A percentile compares a stretch with the other conserved stretches of the same genome.
phyloP scores from a whole-genome alignment of 2,113 vertebrate genomes.

The Hipposideros armiger region DNA sequence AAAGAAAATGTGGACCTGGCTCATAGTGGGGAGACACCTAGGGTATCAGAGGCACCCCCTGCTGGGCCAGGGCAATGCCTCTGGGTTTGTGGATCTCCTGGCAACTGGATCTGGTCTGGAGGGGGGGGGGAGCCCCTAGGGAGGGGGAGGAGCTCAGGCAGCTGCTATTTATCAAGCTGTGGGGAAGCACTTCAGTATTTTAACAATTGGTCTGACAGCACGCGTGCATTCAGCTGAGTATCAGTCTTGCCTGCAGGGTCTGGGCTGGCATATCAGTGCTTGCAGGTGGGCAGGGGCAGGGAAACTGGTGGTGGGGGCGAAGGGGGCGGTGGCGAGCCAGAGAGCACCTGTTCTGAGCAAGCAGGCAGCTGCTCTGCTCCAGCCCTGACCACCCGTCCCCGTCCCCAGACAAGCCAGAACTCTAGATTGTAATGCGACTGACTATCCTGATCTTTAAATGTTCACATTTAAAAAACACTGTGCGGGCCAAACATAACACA shows the following conservation, averaged over 20 bases:
- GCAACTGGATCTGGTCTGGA: neutral
- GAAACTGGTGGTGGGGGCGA: rapidly evolving
- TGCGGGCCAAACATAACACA: neutral
- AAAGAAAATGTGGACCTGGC: neutral
- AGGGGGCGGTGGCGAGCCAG: neutral
- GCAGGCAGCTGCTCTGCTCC: neutral
- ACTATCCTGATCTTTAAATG: neutral
- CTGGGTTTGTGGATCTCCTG: neutral
- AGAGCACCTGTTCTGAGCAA: no score
- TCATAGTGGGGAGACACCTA: neutral
- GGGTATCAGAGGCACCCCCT: no score
- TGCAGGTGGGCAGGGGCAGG: neutral
- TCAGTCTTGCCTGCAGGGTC: neutral
- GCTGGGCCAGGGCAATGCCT: neutral
- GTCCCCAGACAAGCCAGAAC: neutral
- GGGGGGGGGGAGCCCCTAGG: no score
- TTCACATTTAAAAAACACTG: neutral
- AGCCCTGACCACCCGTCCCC: rapidly evolving
- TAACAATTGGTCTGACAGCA: rapidly evolving
- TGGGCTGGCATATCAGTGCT: rapidly evolving
- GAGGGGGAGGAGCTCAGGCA: neutral
- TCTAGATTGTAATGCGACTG: neutral
- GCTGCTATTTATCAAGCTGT: neutral
- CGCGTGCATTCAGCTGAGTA: rapidly evolving
- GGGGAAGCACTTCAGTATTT: neutral